Conservation (phyloP, 2,113 vertebrate genomes). For the Rhipidura dahli region DNA sequence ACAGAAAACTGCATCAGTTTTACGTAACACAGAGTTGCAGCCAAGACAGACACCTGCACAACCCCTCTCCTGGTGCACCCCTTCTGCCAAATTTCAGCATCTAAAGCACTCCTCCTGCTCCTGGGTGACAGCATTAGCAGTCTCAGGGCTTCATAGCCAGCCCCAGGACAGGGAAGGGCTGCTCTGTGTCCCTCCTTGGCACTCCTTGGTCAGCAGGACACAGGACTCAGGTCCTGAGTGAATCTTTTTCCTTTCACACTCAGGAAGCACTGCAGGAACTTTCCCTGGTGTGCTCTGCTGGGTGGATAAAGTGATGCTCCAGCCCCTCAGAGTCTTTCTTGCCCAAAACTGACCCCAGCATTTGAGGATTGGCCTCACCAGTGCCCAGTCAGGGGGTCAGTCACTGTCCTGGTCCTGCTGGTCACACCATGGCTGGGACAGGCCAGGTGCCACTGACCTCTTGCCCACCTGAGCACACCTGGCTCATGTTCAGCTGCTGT, state of each 20-base stretch:
- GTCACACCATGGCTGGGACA: background rate
- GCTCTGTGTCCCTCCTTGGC: background rate
- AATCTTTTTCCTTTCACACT: background rate
- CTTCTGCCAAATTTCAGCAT: background rate
- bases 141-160: background rate
- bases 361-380: background rate
- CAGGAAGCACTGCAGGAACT: background rate
- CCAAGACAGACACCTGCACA: slow-evolving; percentile 24
- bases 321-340: background rate
- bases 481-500: background rate
- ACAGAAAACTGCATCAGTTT: background rate
- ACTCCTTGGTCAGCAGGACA: background rate
- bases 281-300: background rate
- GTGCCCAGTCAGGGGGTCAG: background rate
- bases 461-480: background rate
- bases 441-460: background rate
- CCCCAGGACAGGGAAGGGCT: background rate
- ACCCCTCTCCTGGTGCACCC: background rate
- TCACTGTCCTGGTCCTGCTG: background rate
- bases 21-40: background rate
- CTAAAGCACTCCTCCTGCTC: background rate
- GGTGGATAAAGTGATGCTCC: background rate
- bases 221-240: background rate
- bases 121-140: background rate
- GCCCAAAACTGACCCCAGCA: background rate